Evolutionary conservation across 2,888 invertebrate species (phyloP).

Genomic region (Epinotia demarniana): DNA sequence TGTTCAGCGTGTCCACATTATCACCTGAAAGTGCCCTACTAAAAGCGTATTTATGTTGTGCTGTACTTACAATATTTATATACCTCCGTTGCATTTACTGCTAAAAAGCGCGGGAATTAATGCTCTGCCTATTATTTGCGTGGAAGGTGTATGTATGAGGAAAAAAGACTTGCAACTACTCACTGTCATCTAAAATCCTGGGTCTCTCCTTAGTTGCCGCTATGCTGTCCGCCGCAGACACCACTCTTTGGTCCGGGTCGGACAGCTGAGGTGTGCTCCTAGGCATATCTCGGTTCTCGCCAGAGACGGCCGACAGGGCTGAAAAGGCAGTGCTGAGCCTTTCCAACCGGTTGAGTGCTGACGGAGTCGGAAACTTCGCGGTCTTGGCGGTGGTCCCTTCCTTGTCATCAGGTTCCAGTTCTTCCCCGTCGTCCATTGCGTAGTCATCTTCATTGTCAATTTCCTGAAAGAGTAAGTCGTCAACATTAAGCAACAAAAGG

Average conservation of each 20-base stretch:
- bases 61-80: too few relatives aligned
- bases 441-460: constrained; percentile 62
- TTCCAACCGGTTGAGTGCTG: constrained; percentile 63
- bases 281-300: background rate
- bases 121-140: too few relatives aligned
- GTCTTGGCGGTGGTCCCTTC: constrained; percentile 59
- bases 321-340: constrained; percentile 36
- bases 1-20: too few relatives aligned
- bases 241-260: constrained; percentile 54
- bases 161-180: background rate
- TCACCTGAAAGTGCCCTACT: too few relatives aligned
- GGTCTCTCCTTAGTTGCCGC: constrained; percentile 75
- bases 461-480: constrained; percentile 50
- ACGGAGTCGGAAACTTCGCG: constrained; percentile 61
- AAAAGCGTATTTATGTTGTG: too few relatives aligned
- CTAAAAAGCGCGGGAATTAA: too few relatives aligned
- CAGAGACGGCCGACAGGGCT: background rate
- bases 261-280: constrained; percentile 48
- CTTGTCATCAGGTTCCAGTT: constrained; percentile 59
- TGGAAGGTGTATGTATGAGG: background rate
- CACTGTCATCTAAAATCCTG: constrained; percentile 72
- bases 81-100: too few relatives aligned
- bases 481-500: background rate
- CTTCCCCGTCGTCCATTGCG: constrained; percentile 66
- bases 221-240: constrained; percentile 68